Conservation (phyloP, 2,113 vertebrate species). For the Tonatia bakeri region DNA sequence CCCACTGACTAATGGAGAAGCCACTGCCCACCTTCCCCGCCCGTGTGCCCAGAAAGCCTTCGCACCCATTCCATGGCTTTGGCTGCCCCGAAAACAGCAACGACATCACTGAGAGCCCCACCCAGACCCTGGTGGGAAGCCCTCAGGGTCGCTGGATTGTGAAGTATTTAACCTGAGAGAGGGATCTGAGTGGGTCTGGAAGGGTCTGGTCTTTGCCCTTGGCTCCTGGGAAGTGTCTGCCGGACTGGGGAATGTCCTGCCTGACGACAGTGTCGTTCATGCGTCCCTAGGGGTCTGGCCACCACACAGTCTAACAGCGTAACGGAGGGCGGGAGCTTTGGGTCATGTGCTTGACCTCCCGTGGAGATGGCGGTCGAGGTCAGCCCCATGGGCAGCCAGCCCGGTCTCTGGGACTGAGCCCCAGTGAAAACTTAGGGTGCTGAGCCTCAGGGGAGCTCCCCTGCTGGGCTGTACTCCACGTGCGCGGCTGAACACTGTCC, state of each 20-base stretch:
- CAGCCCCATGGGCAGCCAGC: rapidly evolving
- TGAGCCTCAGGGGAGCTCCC: rapidly evolving
- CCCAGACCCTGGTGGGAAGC: too few species aligned
- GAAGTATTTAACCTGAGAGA: not conserved
- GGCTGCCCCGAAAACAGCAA: rapidly evolving
- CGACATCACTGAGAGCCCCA: rapidly evolving
- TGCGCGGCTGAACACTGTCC: rapidly evolving
- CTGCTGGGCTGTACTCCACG: rapidly evolving
- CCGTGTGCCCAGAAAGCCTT: not conserved
- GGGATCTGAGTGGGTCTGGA: not conserved
- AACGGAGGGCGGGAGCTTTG: rapidly evolving
- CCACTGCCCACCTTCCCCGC: rapidly evolving
- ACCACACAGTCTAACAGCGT: rapidly evolving
- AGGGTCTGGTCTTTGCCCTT: not conserved
- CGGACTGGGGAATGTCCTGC: not conserved
- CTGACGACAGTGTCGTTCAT: not conserved
- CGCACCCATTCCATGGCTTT: rapidly evolving
- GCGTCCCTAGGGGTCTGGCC: not conserved
- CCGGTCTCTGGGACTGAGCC: rapidly evolving
- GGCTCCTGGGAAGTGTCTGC: rapidly evolving
- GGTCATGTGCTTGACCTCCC: not conserved
- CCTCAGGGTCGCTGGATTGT: rapidly evolving
- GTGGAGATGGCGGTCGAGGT: not conserved
- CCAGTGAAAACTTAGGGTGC: rapidly evolving
- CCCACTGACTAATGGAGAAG: not conserved